phyloP scores from a whole-genome alignment of 2,113 vertebrate species.

The Zapus hudsonius region DNA sequence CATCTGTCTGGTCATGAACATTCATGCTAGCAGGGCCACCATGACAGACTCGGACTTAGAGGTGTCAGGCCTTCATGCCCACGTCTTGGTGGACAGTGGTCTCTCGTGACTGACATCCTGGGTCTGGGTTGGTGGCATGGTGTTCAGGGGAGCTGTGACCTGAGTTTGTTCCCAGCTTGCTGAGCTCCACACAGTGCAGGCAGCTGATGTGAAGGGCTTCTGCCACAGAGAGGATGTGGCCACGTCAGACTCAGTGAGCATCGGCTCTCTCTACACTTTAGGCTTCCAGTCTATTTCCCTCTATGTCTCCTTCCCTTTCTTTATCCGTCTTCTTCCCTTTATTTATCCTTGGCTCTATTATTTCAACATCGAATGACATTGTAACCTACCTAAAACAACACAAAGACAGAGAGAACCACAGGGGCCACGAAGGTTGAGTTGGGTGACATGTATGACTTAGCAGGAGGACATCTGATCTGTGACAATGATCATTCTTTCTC shows the following conservation, averaged over 20 bases:
- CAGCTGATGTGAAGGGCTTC: not conserved
- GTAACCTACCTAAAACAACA: not conserved
- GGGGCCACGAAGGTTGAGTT: not conserved
- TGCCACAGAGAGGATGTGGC: not conserved
- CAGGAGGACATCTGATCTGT: not conserved
- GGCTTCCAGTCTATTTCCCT: not conserved
- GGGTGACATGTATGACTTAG: not conserved
- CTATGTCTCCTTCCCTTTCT: not conserved
- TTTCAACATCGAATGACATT: accelerated
- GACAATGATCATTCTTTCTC: not conserved
- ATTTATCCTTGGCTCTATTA: not conserved
- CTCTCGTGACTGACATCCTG: not conserved
- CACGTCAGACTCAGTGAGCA: not conserved
- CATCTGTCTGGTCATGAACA: accelerated
- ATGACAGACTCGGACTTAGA: not conserved
- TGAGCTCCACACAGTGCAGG: not conserved
- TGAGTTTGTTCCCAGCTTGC: not conserved
- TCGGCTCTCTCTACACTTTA: not conserved
- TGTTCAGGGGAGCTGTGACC: not conserved
- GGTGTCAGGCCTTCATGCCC: not conserved
- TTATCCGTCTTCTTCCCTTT: not conserved
- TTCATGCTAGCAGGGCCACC: too few relatives aligned
- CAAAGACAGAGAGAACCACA: not conserved
- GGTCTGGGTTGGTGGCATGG: not conserved
- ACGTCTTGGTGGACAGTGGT: accelerated